Base-by-base conservation (phyloP, 2,113 vertebrate genomes). In the Heteronetta atricapilla region DNA sequence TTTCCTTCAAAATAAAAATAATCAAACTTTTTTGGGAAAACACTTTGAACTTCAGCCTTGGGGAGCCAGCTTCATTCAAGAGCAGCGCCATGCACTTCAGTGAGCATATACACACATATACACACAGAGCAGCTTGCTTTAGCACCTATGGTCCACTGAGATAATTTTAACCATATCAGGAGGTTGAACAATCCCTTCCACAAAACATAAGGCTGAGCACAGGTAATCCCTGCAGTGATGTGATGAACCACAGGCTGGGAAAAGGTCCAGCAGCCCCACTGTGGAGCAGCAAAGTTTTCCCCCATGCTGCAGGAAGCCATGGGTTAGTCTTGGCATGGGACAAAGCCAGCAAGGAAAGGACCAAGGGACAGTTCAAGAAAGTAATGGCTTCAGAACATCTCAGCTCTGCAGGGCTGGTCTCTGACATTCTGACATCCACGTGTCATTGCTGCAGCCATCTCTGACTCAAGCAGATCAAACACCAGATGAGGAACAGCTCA, bases 1-100 rank as follows among this genome's bases (percentile, higher is more conserved):
- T 74, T 50, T 36, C 36, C 13, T 72, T 86, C 67, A 86, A 86
- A 83, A 76, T 33, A 82, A 70, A 89, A 89, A 46, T 22, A 66
- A 38, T 63, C 7, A 75, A 90, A 78, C 12, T 83, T 1, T 3
- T 33, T 67, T 33, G 29, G 60, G 88, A 90, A 83, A 60, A 67
- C 58, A 67, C 10, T n/a, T 80, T 19, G 31, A 75, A 64, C 56
- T 78, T 81, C 56, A 81, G 15, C 73, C 42, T 88, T 17, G 33
- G 22, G 22, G 19, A 88, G n/a, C 2, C 63, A 75, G 40, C 53
- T 52, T 50, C 3, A 59, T 67, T 55, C 42, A 74, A 70, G 26
- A 67, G 42, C 38, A 75, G 26, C 18, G 26, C 80, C 15, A 52
- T 3, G n/a, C 48, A 68, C 58, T 82, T 89, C 53, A 72, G 33